Evolutionary conservation across 1,140 invertebrate genomes (phyloP).

Genomic region (Geopemphigus sp.): DNA sequence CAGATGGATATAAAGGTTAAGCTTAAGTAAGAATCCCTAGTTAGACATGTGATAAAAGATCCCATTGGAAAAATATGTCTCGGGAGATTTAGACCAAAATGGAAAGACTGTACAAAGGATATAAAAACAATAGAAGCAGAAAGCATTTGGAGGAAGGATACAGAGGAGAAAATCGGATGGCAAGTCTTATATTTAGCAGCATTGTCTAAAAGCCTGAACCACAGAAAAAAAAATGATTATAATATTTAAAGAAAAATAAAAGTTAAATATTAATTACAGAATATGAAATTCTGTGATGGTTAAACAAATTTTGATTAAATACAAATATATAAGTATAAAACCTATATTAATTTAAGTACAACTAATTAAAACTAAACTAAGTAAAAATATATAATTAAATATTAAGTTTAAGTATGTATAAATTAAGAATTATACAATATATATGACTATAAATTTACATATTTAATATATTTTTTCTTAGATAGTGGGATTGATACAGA

Average conservation of each 20-base stretch:
- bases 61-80: too few relatives aligned
- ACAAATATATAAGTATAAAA: neutral
- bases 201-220: too few relatives aligned
- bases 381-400: neutral
- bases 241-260: neutral
- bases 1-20: too few relatives aligned
- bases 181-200: too few relatives aligned
- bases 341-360: neutral
- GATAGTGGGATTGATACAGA: neutral
- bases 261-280: neutral
- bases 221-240: too few relatives aligned
- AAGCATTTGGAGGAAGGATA: too few relatives aligned
- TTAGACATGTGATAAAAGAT: too few relatives aligned
- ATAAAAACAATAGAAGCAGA: too few relatives aligned
- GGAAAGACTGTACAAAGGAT: too few relatives aligned
- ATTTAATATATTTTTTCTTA: neutral
- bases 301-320: neutral
- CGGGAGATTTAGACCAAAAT: too few relatives aligned
- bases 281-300: neutral
- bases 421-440: neutral
- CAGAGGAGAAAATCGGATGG: too few relatives aligned
- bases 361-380: neutral
- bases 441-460: neutral
- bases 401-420: neutral
- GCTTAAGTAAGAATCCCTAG: too few relatives aligned